Base-by-base conservation (phyloP, 2,888 invertebrate species). In the Amiota minor region DNA sequence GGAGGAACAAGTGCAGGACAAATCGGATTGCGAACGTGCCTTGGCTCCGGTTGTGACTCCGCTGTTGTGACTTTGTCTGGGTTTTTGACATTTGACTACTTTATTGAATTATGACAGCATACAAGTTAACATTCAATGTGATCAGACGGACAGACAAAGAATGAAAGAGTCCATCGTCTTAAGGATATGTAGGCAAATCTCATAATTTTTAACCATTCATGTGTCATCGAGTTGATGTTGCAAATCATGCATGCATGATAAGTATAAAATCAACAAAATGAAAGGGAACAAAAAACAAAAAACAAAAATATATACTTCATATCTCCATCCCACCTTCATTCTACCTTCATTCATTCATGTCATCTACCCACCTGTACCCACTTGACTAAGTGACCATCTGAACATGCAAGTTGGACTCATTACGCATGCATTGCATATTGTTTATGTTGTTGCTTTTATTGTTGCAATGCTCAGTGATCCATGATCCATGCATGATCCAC, bases 31-130 rank as follows among this genome's bases (percentile, higher is more conserved):
- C 62, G 45, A 14, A 9, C 46, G 35, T 46, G 45, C 45, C 35
- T 46, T n/a, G 64, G 14, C 62, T 55, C 6, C 55, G 55, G 10
- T 8, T 53, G 14, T 53, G 53, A 16, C 4, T 53, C 53, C 53
- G 14, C 53, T 8, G 18, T 14, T 16, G 55, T 18, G 14, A 18
- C 14, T 80, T 82, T 82, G 77, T 82, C 77, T 78, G 75, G 76
- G 75, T 76, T 55, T 67, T 46, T 59, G 80, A 81, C 82, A 79
- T 81, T 81, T 87, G 86, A 87, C 86, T 85, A 84, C 87, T 87
- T 86, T 87, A 87, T 87, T 85, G 86, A 84, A 85, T 87, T 86
- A 86, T 87, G 87, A 87, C 87, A 87, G 85, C 81, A 81, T 84
- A 87, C 87, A 87, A 86, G 87, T 87, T 82, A 83, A 82, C 82